Percentiles rank a stretch among this genome's conserved stretches.
Conservation (phyloP, 2,797 vertebrate species). For the Pangasius mekongensis region DNA sequence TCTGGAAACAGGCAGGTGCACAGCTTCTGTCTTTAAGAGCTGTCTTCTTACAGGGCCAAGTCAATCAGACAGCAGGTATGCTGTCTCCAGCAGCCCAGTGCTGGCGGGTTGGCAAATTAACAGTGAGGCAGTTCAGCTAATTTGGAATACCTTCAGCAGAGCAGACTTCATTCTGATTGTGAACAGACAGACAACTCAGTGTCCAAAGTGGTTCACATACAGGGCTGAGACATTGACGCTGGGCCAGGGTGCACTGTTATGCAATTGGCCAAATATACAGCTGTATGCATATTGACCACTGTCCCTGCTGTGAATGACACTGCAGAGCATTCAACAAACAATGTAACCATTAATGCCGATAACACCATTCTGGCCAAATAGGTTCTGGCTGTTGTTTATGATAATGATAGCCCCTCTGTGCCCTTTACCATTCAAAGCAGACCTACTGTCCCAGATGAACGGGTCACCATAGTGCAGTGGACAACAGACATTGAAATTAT, state of each 20-base stretch:
- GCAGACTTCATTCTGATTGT: not conserved
- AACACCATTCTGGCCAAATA: not conserved
- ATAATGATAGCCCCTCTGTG: not conserved
- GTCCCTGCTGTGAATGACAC: not conserved
- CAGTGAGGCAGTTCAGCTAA: slow-evolving; percentile 6
- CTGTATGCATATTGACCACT: not conserved
- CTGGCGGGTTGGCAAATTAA: not conserved
- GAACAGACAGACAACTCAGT: slow-evolving; percentile 5
- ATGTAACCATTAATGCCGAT: not conserved
- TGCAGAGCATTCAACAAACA: not conserved
- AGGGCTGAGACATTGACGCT: not conserved
- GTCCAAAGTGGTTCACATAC: not conserved
- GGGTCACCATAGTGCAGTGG: not conserved
- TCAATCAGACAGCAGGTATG: slow-evolving; percentile 1
- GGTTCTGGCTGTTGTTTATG: not conserved
- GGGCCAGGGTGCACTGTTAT: not conserved
- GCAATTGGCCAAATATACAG: not conserved
- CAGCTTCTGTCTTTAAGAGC: not conserved
- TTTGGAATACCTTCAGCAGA: not conserved
- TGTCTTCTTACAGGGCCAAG: not conserved
- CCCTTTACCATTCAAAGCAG: not conserved
- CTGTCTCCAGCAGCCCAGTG: not conserved
- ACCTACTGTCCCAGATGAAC: not conserved
- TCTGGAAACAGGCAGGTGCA: not conserved
- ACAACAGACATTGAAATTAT: not conserved